Evolutionary conservation across 92 coral and sea anemone species (phyloP).

Genomic region (Metridium senile): DNA sequence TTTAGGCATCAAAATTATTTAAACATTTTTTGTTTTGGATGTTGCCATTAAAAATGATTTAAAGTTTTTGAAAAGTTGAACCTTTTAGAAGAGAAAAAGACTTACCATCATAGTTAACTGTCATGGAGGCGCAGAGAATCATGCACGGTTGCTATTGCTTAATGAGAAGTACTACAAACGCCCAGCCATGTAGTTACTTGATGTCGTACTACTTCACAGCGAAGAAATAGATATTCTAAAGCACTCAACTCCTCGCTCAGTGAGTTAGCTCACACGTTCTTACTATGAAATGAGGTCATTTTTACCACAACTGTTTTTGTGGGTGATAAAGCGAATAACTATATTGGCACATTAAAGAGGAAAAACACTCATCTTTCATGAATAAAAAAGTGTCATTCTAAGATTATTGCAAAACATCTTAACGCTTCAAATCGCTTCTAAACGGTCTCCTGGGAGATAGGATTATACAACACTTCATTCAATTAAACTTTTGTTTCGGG

Average conservation of each 20-base stretch:
- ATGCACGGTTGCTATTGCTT: no score
- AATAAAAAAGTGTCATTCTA: not conserved
- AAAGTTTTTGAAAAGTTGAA: no score
- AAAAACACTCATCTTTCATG: not conserved
- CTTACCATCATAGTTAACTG: no score
- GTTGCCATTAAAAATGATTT: no score
- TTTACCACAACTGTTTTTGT: slow-evolving; percentile 5
- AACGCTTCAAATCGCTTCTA: not conserved
- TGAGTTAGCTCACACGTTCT: not conserved
- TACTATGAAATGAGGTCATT: not conserved
- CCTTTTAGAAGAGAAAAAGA: no score
- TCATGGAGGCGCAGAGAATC: no score
- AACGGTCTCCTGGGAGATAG: slow-evolving; percentile 1
- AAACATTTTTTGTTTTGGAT: no score
- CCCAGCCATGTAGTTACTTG: not conserved
- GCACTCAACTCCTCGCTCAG: not conserved
- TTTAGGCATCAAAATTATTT: no score
- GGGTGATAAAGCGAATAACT: not conserved
- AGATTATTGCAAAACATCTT: not conserved
- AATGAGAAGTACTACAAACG: no score
- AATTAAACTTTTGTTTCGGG: not conserved
- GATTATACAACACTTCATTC: not conserved
- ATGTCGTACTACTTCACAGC: not conserved
- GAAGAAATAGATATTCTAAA: not conserved
- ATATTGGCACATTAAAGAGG: not conserved